These are phyloP conservation scores for Acestrorhynchus altus DNA, from an alignment of 2,797 vertebrate species.

Conservation along the genomic window DNA sequence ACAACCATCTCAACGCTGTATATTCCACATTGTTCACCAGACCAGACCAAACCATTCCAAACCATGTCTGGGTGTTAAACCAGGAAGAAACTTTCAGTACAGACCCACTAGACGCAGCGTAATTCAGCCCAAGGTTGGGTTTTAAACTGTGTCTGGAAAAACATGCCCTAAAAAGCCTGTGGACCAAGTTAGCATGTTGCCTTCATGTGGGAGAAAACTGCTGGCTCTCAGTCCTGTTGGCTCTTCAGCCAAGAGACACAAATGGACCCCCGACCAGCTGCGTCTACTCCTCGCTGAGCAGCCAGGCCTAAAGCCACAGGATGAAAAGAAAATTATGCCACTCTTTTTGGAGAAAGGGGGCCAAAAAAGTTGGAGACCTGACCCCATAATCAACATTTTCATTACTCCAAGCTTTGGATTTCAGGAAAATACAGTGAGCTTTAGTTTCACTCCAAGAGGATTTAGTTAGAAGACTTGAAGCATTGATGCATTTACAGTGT, in stretches of 20 bases:
- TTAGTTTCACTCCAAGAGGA: not conserved
- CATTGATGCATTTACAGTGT: not conserved
- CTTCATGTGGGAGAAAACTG: slow-evolving; percentile 42
- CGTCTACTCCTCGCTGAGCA: slow-evolving; percentile 32
- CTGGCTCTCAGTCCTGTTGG: slow-evolving; percentile 40
- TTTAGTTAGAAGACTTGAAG: not conserved
- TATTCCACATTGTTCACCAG: not conserved
- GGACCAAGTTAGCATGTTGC: slow-evolving; percentile 39
- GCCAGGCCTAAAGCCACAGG: slow-evolving; percentile 33
- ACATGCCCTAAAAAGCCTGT: slow-evolving; percentile 18
- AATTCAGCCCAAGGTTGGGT: not conserved
- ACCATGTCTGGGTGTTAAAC: not conserved
- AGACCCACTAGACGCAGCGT: not conserved
- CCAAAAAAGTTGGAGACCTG: not conserved
- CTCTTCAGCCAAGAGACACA: slow-evolving; percentile 55
- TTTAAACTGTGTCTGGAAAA: slow-evolving; percentile 32
- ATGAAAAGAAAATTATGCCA: slow-evolving; percentile 39
- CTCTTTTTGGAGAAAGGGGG: not conserved
- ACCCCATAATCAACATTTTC: slow-evolving; percentile 26
- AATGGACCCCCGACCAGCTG: slow-evolving; percentile 6
- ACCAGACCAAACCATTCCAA: not conserved
- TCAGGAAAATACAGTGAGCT: not conserved
- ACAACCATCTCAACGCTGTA: no score
- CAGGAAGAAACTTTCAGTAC: not conserved
- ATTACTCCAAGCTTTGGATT: not conserved